Evolutionary conservation across 2,888 invertebrate genomes (phyloP), one percentile per base, ranked within the genome.

Genomic region (Caenorhabditis doughertyi): DNA sequence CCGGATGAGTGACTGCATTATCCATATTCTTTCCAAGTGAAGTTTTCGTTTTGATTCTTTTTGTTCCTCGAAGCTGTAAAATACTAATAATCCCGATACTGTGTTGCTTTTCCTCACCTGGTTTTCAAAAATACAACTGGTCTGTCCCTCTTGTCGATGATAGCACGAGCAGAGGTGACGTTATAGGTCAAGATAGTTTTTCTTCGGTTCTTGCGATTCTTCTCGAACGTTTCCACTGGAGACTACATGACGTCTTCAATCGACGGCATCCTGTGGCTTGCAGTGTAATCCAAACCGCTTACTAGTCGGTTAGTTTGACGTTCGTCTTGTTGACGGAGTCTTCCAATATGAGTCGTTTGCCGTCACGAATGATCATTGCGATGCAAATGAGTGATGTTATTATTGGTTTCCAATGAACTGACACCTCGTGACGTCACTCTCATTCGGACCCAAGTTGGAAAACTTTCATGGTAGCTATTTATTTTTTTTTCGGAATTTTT

Each of bases 1-100:
- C 60, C 0, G 90, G 89, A 72, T 89, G 86, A 1, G 85, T 84
- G 13, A 89, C 62, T 3, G 64, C 51, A 0, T 67, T 55, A 58
- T 91, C 91, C 25, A 91, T 76, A 16, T 89, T 84, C 2, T 90
- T 76, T 60, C 91, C 91, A 8, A 84, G 77, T 18, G 49, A 74
- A 42, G 91, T 82, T 68, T 91, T 90, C 77, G 87, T 88, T 1
- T 86, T 73, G 3, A 85, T 76, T 1, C 64, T 47, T n/a, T 58
- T 76, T 3, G 32, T 32, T 23, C 70, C 62, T 2, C 53, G 47
- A 21, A 65, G 65, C 65, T 65, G 11, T 21, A 65, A 27, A 42
- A 11, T 25, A 42, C 11, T n/a, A 35, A 35, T 35, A 13, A 47
- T 44, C 13, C 3, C 23, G n/a, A 13, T 44, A 8, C 18, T 23